phyloP scores from a whole-genome alignment of 2,888 invertebrate species.

The Sarcophaga subvicina region DNA sequence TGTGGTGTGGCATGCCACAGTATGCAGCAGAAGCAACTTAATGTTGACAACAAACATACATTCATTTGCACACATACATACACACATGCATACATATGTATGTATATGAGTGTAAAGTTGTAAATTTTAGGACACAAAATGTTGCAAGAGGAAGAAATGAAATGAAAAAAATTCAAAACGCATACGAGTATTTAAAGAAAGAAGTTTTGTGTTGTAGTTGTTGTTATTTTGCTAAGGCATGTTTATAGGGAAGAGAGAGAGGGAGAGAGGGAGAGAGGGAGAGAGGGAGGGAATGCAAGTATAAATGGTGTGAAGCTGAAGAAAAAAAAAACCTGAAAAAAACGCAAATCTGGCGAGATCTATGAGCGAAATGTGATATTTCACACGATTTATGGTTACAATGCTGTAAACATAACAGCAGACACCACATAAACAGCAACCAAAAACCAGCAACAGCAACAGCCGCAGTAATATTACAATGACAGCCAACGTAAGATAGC shows the following conservation, averaged over 20 bases:
- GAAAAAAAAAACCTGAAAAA: constrained; percentile 33
- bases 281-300: neutral
- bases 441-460: constrained; percentile 18
- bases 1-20: neutral
- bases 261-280: neutral
- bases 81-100: constrained; percentile 12
- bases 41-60: constrained; percentile 38
- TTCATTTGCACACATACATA: neutral
- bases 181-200: constrained; percentile 33
- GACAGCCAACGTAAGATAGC: constrained; percentile 55
- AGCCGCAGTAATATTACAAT: constrained; percentile 43
- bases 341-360: constrained; percentile 49
- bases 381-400: constrained; percentile 81
- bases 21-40: constrained; percentile 52
- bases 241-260: constrained; percentile 21
- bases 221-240: neutral
- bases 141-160: constrained; percentile 28
- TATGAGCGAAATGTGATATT: constrained; percentile 81
- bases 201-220: constrained; percentile 46
- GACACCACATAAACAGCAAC: constrained; percentile 45
- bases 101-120: constrained; percentile 48
- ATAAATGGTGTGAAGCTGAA: constrained; percentile 15
- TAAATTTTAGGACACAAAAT: constrained; percentile 56
- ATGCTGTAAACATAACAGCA: constrained; percentile 74
- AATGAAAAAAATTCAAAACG: constrained; percentile 6